These are phyloP conservation scores for Petrocephalus microphthalmus DNA, from an alignment of 2,113 vertebrate genomes.

Conservation along the genomic window DNA sequence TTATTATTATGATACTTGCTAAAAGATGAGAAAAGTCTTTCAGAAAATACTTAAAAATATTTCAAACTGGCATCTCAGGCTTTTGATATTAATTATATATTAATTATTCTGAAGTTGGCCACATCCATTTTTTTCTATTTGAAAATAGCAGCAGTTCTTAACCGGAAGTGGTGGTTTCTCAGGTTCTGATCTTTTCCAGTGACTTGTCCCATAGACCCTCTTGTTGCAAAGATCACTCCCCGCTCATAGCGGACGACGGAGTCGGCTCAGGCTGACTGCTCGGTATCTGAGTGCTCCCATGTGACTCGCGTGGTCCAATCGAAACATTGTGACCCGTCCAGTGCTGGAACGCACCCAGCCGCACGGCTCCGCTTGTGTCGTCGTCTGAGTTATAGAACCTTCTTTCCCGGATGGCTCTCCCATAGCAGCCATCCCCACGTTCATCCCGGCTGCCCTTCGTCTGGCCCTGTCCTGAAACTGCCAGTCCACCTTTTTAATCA, in stretches of 20 bases:
- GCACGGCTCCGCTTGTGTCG: neutral
- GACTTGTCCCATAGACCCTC: neutral
- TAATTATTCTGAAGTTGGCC: neutral
- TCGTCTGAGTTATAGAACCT: neutral
- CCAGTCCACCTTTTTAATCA: slow-evolving; percentile 43
- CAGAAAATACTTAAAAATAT: neutral
- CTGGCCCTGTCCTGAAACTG: slow-evolving; percentile 5
- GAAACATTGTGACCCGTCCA: neutral
- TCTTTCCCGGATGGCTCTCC: neutral
- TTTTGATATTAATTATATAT: neutral
- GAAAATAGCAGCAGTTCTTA: neutral
- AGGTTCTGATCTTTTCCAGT: neutral
- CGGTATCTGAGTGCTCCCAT: neutral
- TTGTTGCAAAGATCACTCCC: neutral
- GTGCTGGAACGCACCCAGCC: neutral
- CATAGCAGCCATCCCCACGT: neutral
- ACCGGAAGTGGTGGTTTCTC: neutral
- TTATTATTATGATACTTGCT: neutral
- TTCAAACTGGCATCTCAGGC: neutral
- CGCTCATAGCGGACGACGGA: neutral
- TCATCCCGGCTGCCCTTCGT: neutral
- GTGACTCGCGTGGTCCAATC: neutral
- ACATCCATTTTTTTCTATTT: neutral
- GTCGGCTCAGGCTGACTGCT: neutral
- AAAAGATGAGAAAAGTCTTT: neutral